phyloP scores from a whole-genome alignment of 2,888 invertebrate species.

The Scelioninae gen. 1 region DNA sequence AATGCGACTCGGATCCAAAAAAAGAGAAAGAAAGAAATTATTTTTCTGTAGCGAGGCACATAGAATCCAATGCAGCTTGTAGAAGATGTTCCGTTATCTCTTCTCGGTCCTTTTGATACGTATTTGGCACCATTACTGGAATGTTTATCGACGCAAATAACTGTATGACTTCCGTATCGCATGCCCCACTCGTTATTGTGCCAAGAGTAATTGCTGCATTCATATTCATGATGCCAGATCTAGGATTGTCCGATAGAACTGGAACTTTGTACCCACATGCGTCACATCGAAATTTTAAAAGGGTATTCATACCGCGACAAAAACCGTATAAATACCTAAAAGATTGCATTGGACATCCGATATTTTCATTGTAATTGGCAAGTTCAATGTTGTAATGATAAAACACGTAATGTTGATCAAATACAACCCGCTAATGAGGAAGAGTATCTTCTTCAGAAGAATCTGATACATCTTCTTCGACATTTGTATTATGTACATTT shows the following conservation, averaged over 20 bases:
- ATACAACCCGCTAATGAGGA: not conserved
- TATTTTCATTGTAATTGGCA: not conserved
- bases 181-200: not conserved
- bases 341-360: not conserved
- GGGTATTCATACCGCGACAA: not conserved
- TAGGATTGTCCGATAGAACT: not conserved
- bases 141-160: slow-evolving; percentile 12
- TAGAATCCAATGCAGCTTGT: not conserved
- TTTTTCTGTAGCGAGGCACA: no score
- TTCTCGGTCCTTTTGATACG: slow-evolving; percentile 7
- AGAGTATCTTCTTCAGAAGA: not conserved
- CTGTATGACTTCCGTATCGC: not conserved
- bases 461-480: no score
- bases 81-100: not conserved
- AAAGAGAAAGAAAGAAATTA: no score
- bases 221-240: not conserved
- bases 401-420: not conserved
- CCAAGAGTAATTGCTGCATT: not conserved
- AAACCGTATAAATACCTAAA: not conserved
- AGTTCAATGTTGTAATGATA: not conserved
- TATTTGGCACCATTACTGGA: not conserved
- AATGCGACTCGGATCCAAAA: no score
- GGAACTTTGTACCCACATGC: not conserved
- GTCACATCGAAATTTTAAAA: not conserved
- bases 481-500: not conserved